phyloP scores from a whole-genome alignment of 1,140 invertebrate genomes.

The Drosophila ananassae region DNA sequence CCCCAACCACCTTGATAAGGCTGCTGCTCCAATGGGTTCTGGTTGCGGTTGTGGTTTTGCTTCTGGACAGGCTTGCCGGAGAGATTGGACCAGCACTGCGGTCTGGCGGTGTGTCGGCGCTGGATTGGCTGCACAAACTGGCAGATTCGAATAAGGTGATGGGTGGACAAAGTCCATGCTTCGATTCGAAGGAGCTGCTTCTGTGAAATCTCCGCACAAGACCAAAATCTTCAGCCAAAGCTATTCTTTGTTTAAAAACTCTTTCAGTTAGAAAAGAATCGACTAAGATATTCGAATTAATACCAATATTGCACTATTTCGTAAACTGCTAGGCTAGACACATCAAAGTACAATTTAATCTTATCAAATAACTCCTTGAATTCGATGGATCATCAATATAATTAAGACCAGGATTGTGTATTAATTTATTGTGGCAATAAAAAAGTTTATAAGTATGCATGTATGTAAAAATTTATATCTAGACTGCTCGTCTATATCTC shows the following conservation, averaged over 20 bases:
- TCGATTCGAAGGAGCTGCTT: neutral
- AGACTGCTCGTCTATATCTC: no score
- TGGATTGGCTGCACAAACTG: slow-evolving; percentile 40
- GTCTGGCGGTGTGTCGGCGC: slow-evolving; percentile 17
- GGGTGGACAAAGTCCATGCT: slow-evolving; percentile 33
- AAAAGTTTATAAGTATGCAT: no score
- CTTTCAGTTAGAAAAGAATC: no score
- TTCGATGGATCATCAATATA: no score
- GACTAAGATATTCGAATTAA: no score
- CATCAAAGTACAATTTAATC: no score
- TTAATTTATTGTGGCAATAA: no score
- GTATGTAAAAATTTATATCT: no score
- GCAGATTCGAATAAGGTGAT: slow-evolving; percentile 19
- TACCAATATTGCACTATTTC: no score
- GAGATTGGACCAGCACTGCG: slow-evolving; percentile 8
- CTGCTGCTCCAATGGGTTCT: slow-evolving; percentile 5
- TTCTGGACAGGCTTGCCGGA: slow-evolving; percentile 3
- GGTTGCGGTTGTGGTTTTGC: neutral
- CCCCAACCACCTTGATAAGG: slow-evolving; percentile 15
- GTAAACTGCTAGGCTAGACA: no score
- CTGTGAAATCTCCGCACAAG: neutral
- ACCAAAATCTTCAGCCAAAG: neutral
- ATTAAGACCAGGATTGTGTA: no score
- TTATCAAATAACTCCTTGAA: no score
- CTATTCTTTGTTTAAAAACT: neutral